These are phyloP conservation scores for Dipus sagitta DNA, from an alignment of 2,797 vertebrate genomes.

Conservation along the genomic window DNA sequence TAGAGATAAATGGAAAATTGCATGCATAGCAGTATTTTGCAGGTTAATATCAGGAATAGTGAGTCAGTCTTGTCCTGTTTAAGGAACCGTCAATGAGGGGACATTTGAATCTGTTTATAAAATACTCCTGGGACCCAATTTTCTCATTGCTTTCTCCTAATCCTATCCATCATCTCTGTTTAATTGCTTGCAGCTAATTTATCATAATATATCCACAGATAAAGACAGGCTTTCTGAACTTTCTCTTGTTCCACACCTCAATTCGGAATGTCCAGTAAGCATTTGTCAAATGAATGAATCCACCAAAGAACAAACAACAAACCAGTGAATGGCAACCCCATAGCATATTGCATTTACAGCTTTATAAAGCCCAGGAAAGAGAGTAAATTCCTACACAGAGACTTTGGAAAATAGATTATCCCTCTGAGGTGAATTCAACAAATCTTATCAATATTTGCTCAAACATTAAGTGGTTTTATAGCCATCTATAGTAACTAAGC, in stretches of 20 bases:
- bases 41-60: not conserved
- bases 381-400: not conserved
- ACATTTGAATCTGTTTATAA: not conserved
- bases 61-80: not conserved
- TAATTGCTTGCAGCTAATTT: not conserved
- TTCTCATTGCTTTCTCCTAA: not conserved
- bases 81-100: not conserved
- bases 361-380: not conserved
- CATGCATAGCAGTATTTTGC: conserved; percentile 3
- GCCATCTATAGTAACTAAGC: not conserved
- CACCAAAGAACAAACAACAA: not conserved
- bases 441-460: not conserved
- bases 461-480: conserved; percentile 40
- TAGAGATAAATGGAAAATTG: not conserved
- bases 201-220: not conserved
- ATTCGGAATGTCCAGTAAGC: not conserved
- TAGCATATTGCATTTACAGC: not conserved
- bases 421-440: not conserved
- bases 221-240: conserved; percentile 23
- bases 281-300: not conserved
- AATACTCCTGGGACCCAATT: not conserved
- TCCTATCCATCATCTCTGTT: not conserved
- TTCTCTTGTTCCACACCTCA: conserved; percentile 37
- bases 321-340: not conserved
- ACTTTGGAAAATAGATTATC: not conserved